These are phyloP conservation scores for Andrena camellia DNA, from an alignment of 2,888 invertebrate species.

Conservation along the genomic window DNA sequence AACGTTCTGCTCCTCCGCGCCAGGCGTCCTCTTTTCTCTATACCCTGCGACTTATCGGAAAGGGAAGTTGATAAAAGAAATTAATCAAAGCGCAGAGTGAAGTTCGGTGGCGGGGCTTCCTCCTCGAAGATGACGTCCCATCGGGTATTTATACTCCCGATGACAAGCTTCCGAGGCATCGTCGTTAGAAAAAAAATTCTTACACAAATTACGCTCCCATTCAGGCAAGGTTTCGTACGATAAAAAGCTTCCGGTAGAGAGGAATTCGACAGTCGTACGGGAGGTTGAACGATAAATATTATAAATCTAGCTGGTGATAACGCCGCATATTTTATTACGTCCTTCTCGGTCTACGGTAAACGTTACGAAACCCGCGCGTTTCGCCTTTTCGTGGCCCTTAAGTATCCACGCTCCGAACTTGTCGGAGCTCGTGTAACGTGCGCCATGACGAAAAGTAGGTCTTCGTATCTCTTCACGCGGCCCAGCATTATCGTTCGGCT, in stretches of 20 bases:
- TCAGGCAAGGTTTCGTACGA: not conserved
- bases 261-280: not conserved
- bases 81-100: slow-evolving; percentile 56
- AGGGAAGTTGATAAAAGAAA: slow-evolving; percentile 70
- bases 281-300: slow-evolving; percentile 18
- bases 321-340: slow-evolving; percentile 10
- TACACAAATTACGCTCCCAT: slow-evolving; percentile 32
- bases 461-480: slow-evolving; percentile 49
- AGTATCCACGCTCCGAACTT: slow-evolving; percentile 8
- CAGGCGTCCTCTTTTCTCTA: slow-evolving; percentile 15
- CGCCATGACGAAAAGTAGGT: slow-evolving; percentile 30
- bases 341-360: slow-evolving; percentile 27
- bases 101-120: slow-evolving; percentile 33
- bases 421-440: slow-evolving; percentile 17
- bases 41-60: slow-evolving; percentile 49
- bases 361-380: slow-evolving; percentile 36
- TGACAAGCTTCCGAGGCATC: slow-evolving; percentile 21
- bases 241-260: not conserved
- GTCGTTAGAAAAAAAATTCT: not conserved
- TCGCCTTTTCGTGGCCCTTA: slow-evolving; percentile 18
- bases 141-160: slow-evolving; percentile 14
- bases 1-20: slow-evolving; percentile 19
- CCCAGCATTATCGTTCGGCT: slow-evolving; percentile 47
- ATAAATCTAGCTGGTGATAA: slow-evolving; percentile 44
- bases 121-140: slow-evolving; percentile 29